A percentile compares a stretch with the other conserved stretches of the same genome.
Conservation (phyloP, 2,888 invertebrate species). For the Pterostichus madidus region DNA sequence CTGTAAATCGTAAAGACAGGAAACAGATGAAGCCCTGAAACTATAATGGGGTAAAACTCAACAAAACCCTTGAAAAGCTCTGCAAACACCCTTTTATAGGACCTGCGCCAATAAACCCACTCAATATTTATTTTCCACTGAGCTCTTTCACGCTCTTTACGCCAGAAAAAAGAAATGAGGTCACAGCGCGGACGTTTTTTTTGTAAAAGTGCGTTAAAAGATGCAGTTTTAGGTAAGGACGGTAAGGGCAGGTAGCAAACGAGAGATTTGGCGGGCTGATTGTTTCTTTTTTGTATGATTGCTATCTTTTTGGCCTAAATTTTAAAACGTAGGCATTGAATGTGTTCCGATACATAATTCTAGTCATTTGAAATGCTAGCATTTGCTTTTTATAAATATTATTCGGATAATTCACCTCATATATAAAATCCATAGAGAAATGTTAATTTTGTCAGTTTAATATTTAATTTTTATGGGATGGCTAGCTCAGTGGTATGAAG, state of each 20-base stretch:
- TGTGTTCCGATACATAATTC: no score
- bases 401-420: no score
- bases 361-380: no score
- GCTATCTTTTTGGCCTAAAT: constrained; percentile 6
- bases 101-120: constrained; percentile 54
- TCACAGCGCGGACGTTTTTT: constrained; percentile 45
- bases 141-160: constrained; percentile 56
- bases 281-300: constrained; percentile 18
- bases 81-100: constrained; percentile 60
- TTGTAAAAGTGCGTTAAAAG: constrained; percentile 48
- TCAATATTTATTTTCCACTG: constrained; percentile 62
- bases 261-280: constrained; percentile 1
- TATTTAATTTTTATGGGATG: no score
- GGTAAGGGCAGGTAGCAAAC: constrained; percentile 24
- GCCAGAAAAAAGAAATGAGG: constrained; percentile 59
- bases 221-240: constrained; percentile 23
- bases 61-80: constrained; percentile 58
- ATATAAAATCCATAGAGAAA: no score
- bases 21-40: constrained; percentile 60
- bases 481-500: no score
- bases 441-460: no score
- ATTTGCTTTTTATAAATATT: no score
- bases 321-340: not conserved
- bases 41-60: constrained; percentile 55
- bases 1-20: constrained; percentile 55